Evolutionary conservation across 2,797 vertebrate genomes (phyloP), one percentile per base, ranked within the genome.

Genomic region (Tiaroga cobitis): DNA sequence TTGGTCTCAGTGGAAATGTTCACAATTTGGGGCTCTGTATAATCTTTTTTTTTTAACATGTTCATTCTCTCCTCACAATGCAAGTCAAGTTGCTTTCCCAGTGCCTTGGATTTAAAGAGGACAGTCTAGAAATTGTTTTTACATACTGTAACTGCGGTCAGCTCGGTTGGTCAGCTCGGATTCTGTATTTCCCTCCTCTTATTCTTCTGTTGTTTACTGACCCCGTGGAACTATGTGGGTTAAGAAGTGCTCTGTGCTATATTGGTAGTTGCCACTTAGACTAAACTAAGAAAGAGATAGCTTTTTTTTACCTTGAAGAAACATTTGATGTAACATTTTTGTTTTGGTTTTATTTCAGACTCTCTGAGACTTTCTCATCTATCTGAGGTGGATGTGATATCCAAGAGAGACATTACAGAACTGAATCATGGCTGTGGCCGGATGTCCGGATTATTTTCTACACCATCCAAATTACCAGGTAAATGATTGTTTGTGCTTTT

Each of bases 371-470:
- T 94, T 81, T 94, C 90, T 92, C 91, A 91, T 88, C 78, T 87
- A 29, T 90, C 90, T 67, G 90, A 92, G 89, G 92, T 93, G 92
- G 91, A 92, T 92, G 88, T 92, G 87, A 92, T 89, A 87, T 86
- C 86, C 90, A 89, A 92, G 79, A 69, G 84, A 92, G 85, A 86
- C 84, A 88, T 67, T 85, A 83, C 92, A 92, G 80, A 92, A 87
- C 92, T 88, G 92, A 89, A 95, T 92, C 90, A 97, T 98, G 97
- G 96, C 97, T 94, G 95, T 98, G 95, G 96, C 97, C 85, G 97
- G 96, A 93, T 97, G 96, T 91, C 96, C 96, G 86, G 97, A 98
- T 92, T 97, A 96, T 93, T 97, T 97, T 93, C 92, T 97, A 87
- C 95, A 92, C 92, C 96, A 96, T 92, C 95, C 96, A 16, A 96